These are phyloP conservation scores for Potorous gilbertii DNA, from an alignment of 2,797 vertebrate species.

Conservation along the genomic window DNA sequence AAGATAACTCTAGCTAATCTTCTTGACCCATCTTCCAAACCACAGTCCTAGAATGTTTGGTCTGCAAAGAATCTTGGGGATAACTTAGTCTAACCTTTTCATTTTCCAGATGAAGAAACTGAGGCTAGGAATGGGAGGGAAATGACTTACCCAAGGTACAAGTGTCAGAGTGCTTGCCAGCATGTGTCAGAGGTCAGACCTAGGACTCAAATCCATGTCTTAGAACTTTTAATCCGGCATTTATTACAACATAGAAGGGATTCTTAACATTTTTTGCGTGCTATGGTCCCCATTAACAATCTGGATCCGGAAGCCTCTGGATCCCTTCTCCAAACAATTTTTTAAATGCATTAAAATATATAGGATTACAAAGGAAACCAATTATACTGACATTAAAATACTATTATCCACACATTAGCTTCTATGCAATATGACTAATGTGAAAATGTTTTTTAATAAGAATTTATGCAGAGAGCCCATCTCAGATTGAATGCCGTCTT, in stretches of 20 bases:
- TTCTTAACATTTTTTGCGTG: neutral
- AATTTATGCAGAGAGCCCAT: too few relatives aligned
- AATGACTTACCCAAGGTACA: neutral
- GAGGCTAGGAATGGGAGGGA: neutral
- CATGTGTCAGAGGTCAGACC: neutral
- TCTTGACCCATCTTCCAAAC: neutral
- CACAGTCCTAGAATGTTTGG: neutral
- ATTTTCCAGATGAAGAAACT: neutral
- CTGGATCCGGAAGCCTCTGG: too few relatives aligned
- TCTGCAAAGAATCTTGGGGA: neutral
- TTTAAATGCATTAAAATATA: too few relatives aligned
- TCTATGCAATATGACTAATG: too few relatives aligned
- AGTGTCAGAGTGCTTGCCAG: neutral
- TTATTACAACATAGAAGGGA: neutral
- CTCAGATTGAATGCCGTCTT: too few relatives aligned
- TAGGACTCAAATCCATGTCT: neutral
- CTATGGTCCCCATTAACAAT: neutral
- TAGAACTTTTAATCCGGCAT: neutral
- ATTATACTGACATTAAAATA: too few relatives aligned
- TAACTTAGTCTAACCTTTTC: neutral
- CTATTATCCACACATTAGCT: too few relatives aligned
- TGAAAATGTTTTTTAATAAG: too few relatives aligned
- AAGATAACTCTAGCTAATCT: neutral
- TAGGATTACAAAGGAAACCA: too few relatives aligned
- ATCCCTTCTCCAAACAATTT: neutral